A percentile compares a stretch with the other conserved stretches of the same genome.
phyloP scores from a whole-genome alignment of 2,888 invertebrate genomes.

The Mamestra brassicae region DNA sequence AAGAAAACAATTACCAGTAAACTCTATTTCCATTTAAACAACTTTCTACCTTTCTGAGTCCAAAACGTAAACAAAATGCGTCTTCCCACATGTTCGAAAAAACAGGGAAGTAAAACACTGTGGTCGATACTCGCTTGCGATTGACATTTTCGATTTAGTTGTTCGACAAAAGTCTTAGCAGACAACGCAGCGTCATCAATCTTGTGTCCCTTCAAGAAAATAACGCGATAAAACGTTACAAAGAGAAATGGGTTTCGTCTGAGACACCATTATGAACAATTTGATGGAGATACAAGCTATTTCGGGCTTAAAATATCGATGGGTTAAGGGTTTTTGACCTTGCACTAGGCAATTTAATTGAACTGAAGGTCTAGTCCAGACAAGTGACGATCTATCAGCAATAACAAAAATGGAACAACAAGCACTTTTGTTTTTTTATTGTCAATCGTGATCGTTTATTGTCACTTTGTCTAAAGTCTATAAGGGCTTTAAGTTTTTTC shows the following conservation, averaged over 20 bases:
- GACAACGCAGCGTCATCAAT: conserved; percentile 64
- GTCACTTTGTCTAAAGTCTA: too few relatives aligned
- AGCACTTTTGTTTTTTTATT: too few relatives aligned
- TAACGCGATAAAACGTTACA: conserved; percentile 60
- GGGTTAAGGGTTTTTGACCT: conserved; percentile 30
- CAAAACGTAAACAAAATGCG: not conserved
- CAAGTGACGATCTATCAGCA: too few relatives aligned
- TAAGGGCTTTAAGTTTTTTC: too few relatives aligned
- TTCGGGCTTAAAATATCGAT: conserved; percentile 15
- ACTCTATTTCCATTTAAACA: too few relatives aligned
- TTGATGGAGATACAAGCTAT: conserved; percentile 35
- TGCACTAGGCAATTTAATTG: too few relatives aligned
- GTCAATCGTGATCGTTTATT: too few relatives aligned
- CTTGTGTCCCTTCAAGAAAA: conserved; percentile 62
- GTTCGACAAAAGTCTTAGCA: conserved; percentile 51
- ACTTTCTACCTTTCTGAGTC: not conserved
- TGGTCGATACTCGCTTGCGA: conserved; percentile 42
- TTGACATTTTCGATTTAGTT: conserved; percentile 69
- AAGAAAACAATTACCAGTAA: too few relatives aligned
- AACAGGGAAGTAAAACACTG: conserved; percentile 38
- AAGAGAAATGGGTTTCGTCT: conserved; percentile 59
- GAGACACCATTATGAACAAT: conserved; percentile 45
- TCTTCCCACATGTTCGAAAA: not conserved
- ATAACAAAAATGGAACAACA: too few relatives aligned
- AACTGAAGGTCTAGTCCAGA: too few relatives aligned